Percentiles rank a stretch among this genome's conserved stretches.
Conservation (phyloP, 2,797 vertebrate genomes). For the Salmo trutta region DNA sequence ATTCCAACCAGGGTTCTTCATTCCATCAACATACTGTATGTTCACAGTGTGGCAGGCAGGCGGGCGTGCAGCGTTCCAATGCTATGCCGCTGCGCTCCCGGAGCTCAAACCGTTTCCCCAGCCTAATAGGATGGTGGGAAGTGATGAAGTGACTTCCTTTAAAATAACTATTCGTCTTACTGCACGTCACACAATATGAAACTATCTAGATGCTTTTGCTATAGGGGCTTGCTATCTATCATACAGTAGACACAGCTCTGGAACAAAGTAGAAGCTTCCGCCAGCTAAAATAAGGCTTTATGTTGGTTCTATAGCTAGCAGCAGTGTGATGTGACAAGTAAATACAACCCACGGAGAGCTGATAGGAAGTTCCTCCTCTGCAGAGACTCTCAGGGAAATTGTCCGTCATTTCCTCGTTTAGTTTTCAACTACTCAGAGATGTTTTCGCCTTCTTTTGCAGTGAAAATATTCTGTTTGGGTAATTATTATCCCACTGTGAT, state of each 20-base stretch:
- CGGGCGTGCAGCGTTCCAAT: background rate
- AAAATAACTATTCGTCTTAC: slow-evolving; percentile 10
- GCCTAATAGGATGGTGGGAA: background rate
- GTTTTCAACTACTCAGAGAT: background rate
- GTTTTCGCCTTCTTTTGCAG: background rate
- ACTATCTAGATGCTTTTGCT: background rate
- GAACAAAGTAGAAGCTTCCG: background rate
- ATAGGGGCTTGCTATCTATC: background rate
- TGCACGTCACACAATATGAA: background rate
- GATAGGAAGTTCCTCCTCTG: slow-evolving; percentile 6
- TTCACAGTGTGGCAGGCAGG: background rate
- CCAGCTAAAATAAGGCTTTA: background rate
- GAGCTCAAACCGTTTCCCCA: background rate
- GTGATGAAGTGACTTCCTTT: slow-evolving; percentile 8
- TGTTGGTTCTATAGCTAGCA: slow-evolving; percentile 2
- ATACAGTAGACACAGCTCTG: background rate
- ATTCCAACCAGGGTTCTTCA: background rate
- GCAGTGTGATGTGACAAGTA: background rate
- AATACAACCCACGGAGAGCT: background rate
- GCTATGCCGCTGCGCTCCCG: background rate
- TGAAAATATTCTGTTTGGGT: slow-evolving; percentile 1
- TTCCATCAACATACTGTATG: background rate
- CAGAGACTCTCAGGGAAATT: slow-evolving; percentile 5
- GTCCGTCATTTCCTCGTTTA: slow-evolving; percentile 8
- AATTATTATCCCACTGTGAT: background rate